Conservation (phyloP, 2,888 invertebrate genomes). For the Aphodius granarius region DNA sequence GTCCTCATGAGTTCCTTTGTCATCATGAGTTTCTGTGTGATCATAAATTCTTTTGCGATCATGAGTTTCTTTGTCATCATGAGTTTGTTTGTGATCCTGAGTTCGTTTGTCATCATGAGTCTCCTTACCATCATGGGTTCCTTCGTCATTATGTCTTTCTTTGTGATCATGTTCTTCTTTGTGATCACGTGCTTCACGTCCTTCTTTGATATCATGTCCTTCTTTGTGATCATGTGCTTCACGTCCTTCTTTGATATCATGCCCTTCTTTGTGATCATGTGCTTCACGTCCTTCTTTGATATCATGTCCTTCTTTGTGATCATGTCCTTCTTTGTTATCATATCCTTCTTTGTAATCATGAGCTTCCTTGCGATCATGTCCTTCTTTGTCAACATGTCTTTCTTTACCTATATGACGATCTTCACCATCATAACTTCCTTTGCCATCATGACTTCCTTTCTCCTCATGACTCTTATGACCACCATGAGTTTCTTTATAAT, state of each 20-base stretch:
- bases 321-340: background rate
- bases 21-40: background rate
- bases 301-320: background rate
- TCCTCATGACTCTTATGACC: background rate
- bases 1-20: too few species aligned
- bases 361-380: background rate
- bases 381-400: background rate
- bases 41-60: background rate
- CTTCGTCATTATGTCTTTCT: background rate
- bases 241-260: too few species aligned
- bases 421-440: background rate
- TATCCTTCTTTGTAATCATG: background rate
- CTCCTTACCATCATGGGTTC: background rate
- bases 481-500: background rate
- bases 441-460: background rate
- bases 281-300: background rate
- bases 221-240: too few species aligned
- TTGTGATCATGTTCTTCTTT: background rate
- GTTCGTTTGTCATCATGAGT: background rate
- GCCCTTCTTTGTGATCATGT: background rate
- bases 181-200: too few species aligned
- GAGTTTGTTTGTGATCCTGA: background rate
- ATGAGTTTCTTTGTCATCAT: background rate
- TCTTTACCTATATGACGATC: background rate
- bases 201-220: too few species aligned